Base-by-base conservation (phyloP, 2,888 invertebrate species). In the Agrochola circellaris region DNA sequence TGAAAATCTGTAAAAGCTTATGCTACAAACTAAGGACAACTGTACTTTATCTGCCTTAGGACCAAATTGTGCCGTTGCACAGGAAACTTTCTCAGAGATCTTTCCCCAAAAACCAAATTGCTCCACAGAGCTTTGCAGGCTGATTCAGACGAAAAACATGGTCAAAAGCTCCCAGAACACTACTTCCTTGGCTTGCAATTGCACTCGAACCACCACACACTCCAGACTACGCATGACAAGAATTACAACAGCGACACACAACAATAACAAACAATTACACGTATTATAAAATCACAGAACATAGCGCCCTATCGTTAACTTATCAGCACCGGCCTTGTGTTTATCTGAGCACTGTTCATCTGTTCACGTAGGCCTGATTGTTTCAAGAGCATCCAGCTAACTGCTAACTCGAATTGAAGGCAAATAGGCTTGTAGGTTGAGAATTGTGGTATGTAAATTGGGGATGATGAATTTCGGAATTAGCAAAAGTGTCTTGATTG, bases 241-340 rank as follows among this genome's bases (percentile, higher is more conserved):
- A 34, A 34, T 26, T 58, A 69, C 54, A 30, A 65, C 42, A 20
- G 34, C 20, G 30, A 30, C 42, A 56, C n/a, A 82, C 30, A 72
- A 83, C 30, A 83, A 84, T 42, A 84, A 84, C 69, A 81, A 81
- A 84, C 81, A 77, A 77, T 84, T 69, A 75, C 71, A 77, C 20
- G 60, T 80, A 86, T 83, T 87, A 81, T 85, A 83, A 84, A 87
- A 87, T 87, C 84, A 83, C 84, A 79, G 84, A 79, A 75, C 69
- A 75, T 65, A 68, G 61, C 66, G 65, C 51, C 66, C 61, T 71
- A 87, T 82, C 69, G 82, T 85, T 88, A 85, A 13, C 76, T 83
- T 88, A 87, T 88, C 87, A 79, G 61, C 54, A n/a, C 58, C 71
- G 81, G 62, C 87, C 85, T 88, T 88, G 87, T 66, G 38, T 56